Percentiles rank a stretch among this genome's conserved stretches.
Evolutionary conservation across 2,797 vertebrate genomes (phyloP).

Genomic region (Alectoris magna): DNA sequence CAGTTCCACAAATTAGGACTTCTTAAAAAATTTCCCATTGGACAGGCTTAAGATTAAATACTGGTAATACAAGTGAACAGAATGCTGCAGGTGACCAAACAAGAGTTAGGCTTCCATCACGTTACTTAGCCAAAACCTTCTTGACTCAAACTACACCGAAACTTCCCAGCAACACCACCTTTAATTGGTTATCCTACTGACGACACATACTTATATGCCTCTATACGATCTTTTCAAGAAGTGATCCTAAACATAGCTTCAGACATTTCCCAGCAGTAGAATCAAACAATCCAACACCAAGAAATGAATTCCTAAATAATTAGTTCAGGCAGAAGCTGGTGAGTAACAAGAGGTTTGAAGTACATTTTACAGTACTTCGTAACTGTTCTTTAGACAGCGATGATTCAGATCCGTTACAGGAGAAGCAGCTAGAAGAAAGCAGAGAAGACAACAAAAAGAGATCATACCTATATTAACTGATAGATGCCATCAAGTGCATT

Average conservation of each 20-base stretch:
- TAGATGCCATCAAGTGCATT: background rate
- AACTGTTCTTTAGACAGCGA: background rate
- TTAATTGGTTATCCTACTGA: background rate
- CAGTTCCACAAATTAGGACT: background rate
- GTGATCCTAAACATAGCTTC: fast-evolving
- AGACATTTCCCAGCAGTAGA: background rate
- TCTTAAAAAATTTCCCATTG: background rate
- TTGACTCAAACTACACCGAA: background rate
- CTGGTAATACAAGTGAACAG: background rate
- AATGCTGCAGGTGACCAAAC: background rate
- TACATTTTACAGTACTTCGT: background rate
- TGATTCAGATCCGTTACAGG: background rate
- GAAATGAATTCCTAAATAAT: background rate
- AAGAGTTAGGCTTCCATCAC: background rate
- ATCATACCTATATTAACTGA: background rate
- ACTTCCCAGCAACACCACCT: background rate
- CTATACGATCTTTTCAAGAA: background rate
- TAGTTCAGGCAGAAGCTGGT: background rate
- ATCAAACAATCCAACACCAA: background rate
- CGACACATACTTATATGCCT: background rate
- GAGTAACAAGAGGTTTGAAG: background rate
- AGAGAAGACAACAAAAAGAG: background rate
- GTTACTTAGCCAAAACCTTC: background rate
- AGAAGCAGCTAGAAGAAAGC: background rate
- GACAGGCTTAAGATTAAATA: background rate